Percentiles rank a stretch among this genome's conserved stretches.
These are phyloP conservation scores for Dolomedes plantarius DNA, from an alignment of 2,888 invertebrate species.

Conservation along the genomic window DNA sequence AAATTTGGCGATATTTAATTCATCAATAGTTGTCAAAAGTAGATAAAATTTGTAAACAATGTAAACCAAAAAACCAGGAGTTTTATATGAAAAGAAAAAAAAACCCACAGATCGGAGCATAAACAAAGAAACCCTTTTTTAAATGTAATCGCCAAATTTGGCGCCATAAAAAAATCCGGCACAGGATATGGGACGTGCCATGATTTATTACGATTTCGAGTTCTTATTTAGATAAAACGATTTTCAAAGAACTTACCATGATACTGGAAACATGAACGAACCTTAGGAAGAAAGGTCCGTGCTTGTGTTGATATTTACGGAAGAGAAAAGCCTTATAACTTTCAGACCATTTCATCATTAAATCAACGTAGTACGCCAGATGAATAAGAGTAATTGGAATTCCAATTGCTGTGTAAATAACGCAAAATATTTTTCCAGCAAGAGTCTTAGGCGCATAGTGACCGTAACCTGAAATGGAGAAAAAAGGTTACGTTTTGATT, in stretches of 20 bases:
- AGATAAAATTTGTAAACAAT: too few species aligned
- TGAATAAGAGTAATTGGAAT: slow-evolving; percentile 97
- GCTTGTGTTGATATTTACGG: neutral
- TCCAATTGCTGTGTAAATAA: slow-evolving; percentile 97
- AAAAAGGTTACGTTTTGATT: neutral
- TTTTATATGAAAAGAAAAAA: too few species aligned
- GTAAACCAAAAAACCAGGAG: too few species aligned
- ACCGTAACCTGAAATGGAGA: slow-evolving; percentile 86
- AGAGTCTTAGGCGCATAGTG: slow-evolving; percentile 96
- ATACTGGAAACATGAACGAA: slow-evolving; percentile 24
- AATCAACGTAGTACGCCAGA: slow-evolving; percentile 99
- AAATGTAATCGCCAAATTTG: too few species aligned
- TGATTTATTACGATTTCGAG: too few species aligned
- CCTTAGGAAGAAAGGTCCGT: slow-evolving; percentile 12
- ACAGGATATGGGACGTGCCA: too few species aligned
- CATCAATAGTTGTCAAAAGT: too few species aligned
- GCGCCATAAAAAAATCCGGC: too few species aligned
- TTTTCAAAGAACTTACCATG: slow-evolving; percentile 26
- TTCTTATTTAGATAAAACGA: too few species aligned
- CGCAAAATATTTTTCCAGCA: slow-evolving; percentile 98
- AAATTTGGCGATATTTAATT: too few species aligned
- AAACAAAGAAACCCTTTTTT: too few species aligned
- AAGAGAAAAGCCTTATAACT: slow-evolving; percentile 29
- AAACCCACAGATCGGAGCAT: too few species aligned
- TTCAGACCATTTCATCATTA: slow-evolving; percentile 82